Conservation (phyloP, 2,888 invertebrate genomes). For the Rhagonycha lutea region DNA sequence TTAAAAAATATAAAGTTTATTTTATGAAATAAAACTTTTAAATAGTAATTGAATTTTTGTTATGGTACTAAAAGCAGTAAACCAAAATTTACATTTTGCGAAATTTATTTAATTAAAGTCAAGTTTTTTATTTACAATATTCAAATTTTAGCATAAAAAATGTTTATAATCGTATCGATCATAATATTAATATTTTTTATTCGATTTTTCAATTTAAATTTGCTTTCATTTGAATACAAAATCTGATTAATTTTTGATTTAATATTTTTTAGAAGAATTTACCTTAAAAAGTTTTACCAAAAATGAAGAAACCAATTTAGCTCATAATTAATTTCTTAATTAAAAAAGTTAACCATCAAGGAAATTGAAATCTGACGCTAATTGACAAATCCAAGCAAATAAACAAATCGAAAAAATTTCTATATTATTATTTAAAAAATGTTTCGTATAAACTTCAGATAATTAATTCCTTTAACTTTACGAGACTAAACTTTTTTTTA, state of each 20-base stretch:
- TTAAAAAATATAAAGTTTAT: not conserved
- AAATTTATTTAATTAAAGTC: not conserved
- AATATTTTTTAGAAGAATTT: not conserved
- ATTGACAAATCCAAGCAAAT: not conserved
- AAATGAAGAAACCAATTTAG: not conserved
- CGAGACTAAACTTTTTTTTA: not conserved
- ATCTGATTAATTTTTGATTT: not conserved
- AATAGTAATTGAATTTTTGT: not conserved
- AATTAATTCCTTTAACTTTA: not conserved
- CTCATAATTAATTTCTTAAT: not conserved
- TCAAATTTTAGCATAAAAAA: not conserved
- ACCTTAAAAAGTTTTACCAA: not conserved
- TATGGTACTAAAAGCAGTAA: not conserved
- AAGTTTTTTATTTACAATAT: not conserved
- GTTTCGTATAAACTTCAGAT: not conserved
- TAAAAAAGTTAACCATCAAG: not conserved
- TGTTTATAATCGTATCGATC: not conserved
- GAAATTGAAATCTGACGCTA: not conserved
- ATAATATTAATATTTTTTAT: not conserved
- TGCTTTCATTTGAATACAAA: not conserved
- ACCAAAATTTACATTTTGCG: not conserved
- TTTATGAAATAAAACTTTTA: not conserved
- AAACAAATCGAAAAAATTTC: not conserved
- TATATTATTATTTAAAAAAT: not conserved
- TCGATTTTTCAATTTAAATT: not conserved